Evolutionary conservation across 23 tunicate species (phyloP), one percentile per base, ranked within the genome.

Genomic region (Halocynthia roretzi): DNA sequence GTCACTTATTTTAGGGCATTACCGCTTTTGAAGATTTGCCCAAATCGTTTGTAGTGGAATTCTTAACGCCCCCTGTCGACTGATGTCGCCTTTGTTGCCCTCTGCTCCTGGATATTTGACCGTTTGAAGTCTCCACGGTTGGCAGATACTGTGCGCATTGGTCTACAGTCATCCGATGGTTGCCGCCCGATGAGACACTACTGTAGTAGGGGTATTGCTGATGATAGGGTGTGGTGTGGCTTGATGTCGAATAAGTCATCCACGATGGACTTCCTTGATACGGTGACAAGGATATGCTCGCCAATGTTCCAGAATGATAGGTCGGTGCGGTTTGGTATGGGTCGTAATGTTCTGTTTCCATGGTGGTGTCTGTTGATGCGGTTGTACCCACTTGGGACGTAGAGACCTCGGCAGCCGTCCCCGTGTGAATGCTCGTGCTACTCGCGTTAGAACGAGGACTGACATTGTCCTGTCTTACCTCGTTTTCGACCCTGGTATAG

Each of bases 401-500:
- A 14, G 78, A 64, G 8, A 64, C 19, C 8, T 22, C 56, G 78
- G 62, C 62, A 20, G 62, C 78, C 10, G 78, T 18, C 14, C 56
- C 56, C 14, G 78, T 62, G 7, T 50, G 78, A 17, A 56, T 44
- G 63, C 78, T 19, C 5, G 49, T 56, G 5, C 60, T 54, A 64
- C 78, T 74, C 31, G 55, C 78, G 62, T 53, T 74, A 5, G 78
- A 74, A 20, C 31, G 55, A 8, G 78, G 78, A n/a, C 78, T 74
- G 9, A 4, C 20, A 15, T 62, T 54, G 22, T 74, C 78, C 0
- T 74, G 78, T 54, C 56, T 62, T 11, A 52, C 56, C 10, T 74
- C 78, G 78, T 56, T 74, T 52, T 74, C 62, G 21, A 50, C 56
- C 64, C 78, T 50, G 8, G 63, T 62, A 54, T 62, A 7, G 22